Percentiles rank a stretch among this genome's conserved stretches.
phyloP scores from a whole-genome alignment of 1,140 invertebrate species.

The Tribolium madens region DNA sequence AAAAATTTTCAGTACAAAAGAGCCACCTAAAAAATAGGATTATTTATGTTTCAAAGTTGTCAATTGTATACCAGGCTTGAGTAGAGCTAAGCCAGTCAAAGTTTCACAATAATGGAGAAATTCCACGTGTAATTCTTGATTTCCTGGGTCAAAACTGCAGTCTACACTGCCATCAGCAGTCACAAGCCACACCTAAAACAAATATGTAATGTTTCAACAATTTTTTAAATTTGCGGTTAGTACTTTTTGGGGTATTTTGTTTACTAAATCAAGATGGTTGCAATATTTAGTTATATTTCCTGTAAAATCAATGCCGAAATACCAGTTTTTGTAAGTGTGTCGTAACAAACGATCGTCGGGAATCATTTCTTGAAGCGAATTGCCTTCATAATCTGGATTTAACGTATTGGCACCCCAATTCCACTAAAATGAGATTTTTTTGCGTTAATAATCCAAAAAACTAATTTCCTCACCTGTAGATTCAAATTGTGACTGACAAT shows the following conservation, averaged over 20 bases:
- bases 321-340: slow-evolving; percentile 83
- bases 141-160: slow-evolving; percentile 84
- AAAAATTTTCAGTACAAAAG: slow-evolving; percentile 92
- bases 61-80: slow-evolving; percentile 68
- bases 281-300: slow-evolving; percentile 81
- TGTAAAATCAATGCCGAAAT: slow-evolving; percentile 86
- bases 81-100: slow-evolving; percentile 77
- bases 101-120: slow-evolving; percentile 87
- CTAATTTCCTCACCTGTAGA: slow-evolving; percentile 65
- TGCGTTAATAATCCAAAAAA: background rate
- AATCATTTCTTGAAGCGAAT: slow-evolving; percentile 79
- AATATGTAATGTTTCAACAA: background rate
- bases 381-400: slow-evolving; percentile 94
- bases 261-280: slow-evolving; percentile 70
- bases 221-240: background rate
- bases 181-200: slow-evolving; percentile 71
- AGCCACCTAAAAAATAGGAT: slow-evolving; percentile 79
- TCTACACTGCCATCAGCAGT: slow-evolving; percentile 96
- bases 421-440: slow-evolving; percentile 72
- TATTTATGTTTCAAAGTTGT: too few species aligned
- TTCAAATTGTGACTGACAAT: slow-evolving; percentile 69
- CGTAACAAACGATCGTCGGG: slow-evolving; percentile 89
- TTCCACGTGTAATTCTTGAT: slow-evolving; percentile 85
- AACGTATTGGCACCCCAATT: slow-evolving; percentile 87
- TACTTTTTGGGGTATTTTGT: slow-evolving; percentile 25